Percentiles rank a stretch among this genome's conserved stretches.
Conservation (phyloP, 2,888 invertebrate genomes). For the Autographa gamma region DNA sequence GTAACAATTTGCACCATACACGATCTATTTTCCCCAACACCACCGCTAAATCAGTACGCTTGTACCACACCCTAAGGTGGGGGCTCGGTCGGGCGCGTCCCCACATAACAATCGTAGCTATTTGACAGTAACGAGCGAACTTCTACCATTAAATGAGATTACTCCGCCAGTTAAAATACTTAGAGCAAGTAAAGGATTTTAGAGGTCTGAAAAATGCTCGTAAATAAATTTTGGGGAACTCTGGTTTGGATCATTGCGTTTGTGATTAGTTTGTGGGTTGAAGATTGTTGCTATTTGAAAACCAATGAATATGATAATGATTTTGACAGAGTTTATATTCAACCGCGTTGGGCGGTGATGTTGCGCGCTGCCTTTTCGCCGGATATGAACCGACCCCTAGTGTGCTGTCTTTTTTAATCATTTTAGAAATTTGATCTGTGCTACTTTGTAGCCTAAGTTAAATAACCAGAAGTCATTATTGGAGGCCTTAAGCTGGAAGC, state of each 20-base stretch:
- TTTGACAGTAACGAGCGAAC: slow-evolving; percentile 81
- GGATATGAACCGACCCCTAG: no score
- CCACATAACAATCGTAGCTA: slow-evolving; percentile 77
- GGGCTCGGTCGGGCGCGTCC: slow-evolving; percentile 49
- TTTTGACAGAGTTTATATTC: no score
- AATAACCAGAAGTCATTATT: no score
- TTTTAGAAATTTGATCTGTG: no score
- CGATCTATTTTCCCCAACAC: background rate
- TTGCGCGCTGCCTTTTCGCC: no score
- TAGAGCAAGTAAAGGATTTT: slow-evolving; percentile 59
- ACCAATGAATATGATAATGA: background rate
- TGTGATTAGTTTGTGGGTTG: background rate
- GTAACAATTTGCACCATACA: background rate
- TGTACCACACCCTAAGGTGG: slow-evolving; percentile 36
- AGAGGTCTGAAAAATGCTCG: slow-evolving; percentile 54
- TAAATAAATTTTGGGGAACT: slow-evolving; percentile 44
- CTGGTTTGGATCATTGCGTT: slow-evolving; percentile 21
- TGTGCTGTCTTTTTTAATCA: no score
- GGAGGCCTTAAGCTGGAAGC: no score
- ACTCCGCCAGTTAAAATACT: slow-evolving; percentile 72
- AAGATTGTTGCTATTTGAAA: background rate
- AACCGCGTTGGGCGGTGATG: no score
- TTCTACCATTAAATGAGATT: slow-evolving; percentile 79
- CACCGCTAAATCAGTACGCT: slow-evolving; percentile 24
- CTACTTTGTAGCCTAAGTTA: no score